Base-by-base conservation (phyloP, 2,888 invertebrate species). In the Thera obeliscata region DNA sequence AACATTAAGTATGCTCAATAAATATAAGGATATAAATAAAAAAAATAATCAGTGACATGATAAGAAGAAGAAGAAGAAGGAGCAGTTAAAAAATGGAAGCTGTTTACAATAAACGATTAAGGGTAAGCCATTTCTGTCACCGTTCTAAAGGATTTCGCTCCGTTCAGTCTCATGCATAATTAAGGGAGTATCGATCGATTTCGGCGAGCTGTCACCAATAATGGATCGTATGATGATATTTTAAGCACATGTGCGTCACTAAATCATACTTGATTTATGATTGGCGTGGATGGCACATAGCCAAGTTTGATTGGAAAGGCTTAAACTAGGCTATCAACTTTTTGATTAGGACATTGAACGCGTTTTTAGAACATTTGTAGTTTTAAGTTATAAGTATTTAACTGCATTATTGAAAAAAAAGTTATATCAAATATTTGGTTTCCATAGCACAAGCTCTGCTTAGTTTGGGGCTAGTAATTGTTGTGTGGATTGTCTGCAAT, bases 111-210 rank as follows among this genome's bases (percentile, higher is more conserved):
- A 64, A 65, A 61, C 61, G 61, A 58, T 68, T 65, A 64, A 66
- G 71, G 60, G 66, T 75, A 74, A 78, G 74, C 76, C 65, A 71
- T 77, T 74, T 74, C 70, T 75, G 67, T 74, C 76, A 74, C 78
- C 78, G 74, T 81, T 81, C 79, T 76, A 82, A 82, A 80, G 77
- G 79, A 80, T 81, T 75, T 71, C 69, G 72, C 66, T 72, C 66
- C 74, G 74, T 74, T 74, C 76, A 69, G 73, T 69, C 78, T 81
- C 82, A 81, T 85, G 80, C 82, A 86, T 85, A 84, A 84, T 83
- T 83, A 80, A 73, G 63, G 65, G 74, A 78, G 76, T 81, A 84
- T 83, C 79, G 84, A 84, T 79, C 76, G 76, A 66, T 57, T 72
- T 64, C 52, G 43, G 64, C 73, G 73, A 71, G 71, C 74, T 73